Percentiles rank a stretch among this genome's conserved stretches.
These are phyloP conservation scores for Epinotia brunnichana DNA, from an alignment of 2,888 invertebrate species.

Conservation along the genomic window DNA sequence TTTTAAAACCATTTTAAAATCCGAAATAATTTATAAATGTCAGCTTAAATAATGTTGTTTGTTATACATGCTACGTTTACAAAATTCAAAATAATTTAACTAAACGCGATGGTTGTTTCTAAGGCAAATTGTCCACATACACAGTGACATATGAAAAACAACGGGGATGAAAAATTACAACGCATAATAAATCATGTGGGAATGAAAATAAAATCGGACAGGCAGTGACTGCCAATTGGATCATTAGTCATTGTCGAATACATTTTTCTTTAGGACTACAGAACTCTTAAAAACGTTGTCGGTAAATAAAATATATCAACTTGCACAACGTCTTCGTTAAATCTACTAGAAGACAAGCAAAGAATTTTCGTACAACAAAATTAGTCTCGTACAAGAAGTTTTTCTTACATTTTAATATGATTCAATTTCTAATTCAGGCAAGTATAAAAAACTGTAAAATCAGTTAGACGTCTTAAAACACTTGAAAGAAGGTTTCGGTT, in stretches of 20 bases:
- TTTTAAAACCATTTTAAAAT: background rate
- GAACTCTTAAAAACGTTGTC: no score
- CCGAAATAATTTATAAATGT: background rate
- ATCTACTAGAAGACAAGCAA: no score
- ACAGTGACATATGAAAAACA: slow-evolving; percentile 52
- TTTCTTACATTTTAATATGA: no score
- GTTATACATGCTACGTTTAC: background rate
- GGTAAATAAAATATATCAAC: no score
- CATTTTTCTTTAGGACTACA: no score
- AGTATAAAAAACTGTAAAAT: no score
- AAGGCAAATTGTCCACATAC: slow-evolving; percentile 51
- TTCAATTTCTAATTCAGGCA: no score
- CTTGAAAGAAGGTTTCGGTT: no score
- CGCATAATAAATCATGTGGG: slow-evolving; percentile 46
- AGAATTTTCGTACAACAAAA: no score
- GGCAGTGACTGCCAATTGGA: background rate
- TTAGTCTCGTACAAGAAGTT: no score
- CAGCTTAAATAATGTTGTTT: background rate
- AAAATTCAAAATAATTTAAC: background rate
- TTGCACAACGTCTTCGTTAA: no score
- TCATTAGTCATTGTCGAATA: background rate
- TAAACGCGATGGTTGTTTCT: background rate
- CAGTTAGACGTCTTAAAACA: no score
- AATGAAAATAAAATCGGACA: slow-evolving; percentile 52
- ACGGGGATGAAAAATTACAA: slow-evolving; percentile 48